Evolutionary conservation across 2,888 invertebrate genomes (phyloP), one percentile per base, ranked within the genome.

Genomic region (Hemistola chrysoprasaria): DNA sequence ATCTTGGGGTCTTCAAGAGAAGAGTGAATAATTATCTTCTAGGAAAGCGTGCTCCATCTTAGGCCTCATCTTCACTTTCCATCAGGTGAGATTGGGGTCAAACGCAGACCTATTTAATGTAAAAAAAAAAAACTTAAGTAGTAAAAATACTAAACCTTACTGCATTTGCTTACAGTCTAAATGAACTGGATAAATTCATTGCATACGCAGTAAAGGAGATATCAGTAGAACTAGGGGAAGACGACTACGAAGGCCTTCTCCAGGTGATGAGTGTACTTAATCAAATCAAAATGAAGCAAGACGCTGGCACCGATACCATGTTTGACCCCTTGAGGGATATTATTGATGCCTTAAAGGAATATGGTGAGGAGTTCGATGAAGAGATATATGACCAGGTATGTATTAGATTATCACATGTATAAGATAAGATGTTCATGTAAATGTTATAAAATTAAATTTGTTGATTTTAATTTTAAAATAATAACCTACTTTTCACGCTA

Each of bases 281-380:
- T n/a, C 92, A 94, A 59, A 97, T 98, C 49, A 90, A 93, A 8
- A 94, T 94, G 54, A 87, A 91, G 23, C 89, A 92, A 20, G 88
- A 87, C 37, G 74, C 78, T 1, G 81, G 78, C 25, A 97, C 97
- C 1, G 97, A 97, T 57, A 91, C 90, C 24, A 96, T 97, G 95
- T 98, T 98, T 71, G 96, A 95, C 20, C 97, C 97, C 0, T 82
- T 98, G 0, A 93, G 94, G 47, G 94, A 95, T 57, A 96, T 95
- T 26, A 96, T 98, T 31, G 94, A 96, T 46, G 88, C 98, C 6
- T 90, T 98, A 6, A 94, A 93, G 63, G 91, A 92, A 0, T 98
- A 97, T 62, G 94, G 95, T n/a, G 95, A 97, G 9, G 95, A 96
- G 57, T 94, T 98, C 76, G 92, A 93, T 0, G 96, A 97, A 54